Base-by-base conservation (phyloP, 1,140 invertebrate genomes). In the Hirudo medicinalis region DNA sequence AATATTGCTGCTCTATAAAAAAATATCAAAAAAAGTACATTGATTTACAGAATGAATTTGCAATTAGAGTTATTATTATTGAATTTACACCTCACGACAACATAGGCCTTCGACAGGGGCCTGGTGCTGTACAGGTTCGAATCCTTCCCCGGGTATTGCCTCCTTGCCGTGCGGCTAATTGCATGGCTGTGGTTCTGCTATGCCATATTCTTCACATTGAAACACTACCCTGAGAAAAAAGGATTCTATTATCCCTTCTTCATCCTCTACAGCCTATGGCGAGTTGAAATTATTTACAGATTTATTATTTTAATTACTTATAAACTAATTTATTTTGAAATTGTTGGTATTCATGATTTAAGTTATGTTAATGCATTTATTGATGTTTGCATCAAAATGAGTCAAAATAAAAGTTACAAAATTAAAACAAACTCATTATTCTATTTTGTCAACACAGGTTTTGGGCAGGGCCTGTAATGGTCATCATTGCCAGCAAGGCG, bases 111-210 rank as follows among this genome's bases (percentile, higher is more conserved):
- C 80, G 92, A 94, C 81, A 90, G 91, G 0, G 92, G 90, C 43
- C 83, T 89, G 79, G 91, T 95, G 0, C 80, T 94, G 0, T 94
- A 95, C 78, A 81, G 91, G 40, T 95, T 92, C 76, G 91, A 95
- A 82, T 91, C 89, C 75, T 88, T 89, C 1, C 89, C 90, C 3
- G 92, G 92, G 0, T 93, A 93, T 76, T 87, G 87, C 0, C 79
- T 95, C 3, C 86, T 94, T n/a, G 83, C 85, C 15, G 79, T 95
- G 29, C 85, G 90, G 72, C 79, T 92, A 0, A 73, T 81, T 49
- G 90, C 89, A 0, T 96, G 91, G 90, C 81, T 86, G 63, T 89
- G 91, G 82, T 94, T 94, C 80, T 84, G 89, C 4, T 88, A 90
- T 77, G 88, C 90, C 4, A 89, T 87, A 19, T 86, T 89, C 78